Conservation (phyloP, 2,797 vertebrate genomes). For the Meriones psammophilus region DNA sequence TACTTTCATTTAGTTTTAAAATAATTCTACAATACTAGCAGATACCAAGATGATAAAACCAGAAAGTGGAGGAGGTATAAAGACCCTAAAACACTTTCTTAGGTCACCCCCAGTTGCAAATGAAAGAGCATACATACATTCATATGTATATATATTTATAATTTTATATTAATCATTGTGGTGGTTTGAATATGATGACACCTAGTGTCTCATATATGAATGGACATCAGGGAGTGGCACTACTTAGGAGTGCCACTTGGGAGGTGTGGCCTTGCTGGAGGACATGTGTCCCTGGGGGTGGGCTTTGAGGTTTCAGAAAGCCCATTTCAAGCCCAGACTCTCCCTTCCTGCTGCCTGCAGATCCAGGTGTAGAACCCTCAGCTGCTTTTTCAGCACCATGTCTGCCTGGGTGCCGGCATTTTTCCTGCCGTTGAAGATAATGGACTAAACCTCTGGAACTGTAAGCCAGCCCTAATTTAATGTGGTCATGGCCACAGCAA, state of each 20-base stretch:
- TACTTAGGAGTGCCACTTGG: background rate
- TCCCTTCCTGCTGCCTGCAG: background rate
- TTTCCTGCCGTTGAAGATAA: background rate
- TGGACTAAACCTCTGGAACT: background rate
- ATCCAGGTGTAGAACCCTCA: background rate
- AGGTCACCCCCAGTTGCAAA: background rate
- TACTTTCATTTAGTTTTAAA: conserved; percentile 34
- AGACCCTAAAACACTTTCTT: background rate
- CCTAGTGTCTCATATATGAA: background rate
- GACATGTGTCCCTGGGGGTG: background rate
- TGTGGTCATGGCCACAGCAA: background rate
- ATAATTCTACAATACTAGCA: background rate
- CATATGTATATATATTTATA: background rate
- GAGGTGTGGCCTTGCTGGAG: background rate
- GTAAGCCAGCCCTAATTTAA: background rate
- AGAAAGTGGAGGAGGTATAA: background rate
- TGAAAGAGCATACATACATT: background rate
- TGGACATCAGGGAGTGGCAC: background rate
- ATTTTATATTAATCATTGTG: background rate
- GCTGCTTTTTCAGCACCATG: background rate
- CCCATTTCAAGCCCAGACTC: background rate
- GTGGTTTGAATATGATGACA: background rate
- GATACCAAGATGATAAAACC: background rate
- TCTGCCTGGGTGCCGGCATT: background rate
- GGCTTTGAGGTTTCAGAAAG: background rate